phyloP scores from a whole-genome alignment of 2,113 vertebrate genomes.

The Oreochromis tanganicae region DNA sequence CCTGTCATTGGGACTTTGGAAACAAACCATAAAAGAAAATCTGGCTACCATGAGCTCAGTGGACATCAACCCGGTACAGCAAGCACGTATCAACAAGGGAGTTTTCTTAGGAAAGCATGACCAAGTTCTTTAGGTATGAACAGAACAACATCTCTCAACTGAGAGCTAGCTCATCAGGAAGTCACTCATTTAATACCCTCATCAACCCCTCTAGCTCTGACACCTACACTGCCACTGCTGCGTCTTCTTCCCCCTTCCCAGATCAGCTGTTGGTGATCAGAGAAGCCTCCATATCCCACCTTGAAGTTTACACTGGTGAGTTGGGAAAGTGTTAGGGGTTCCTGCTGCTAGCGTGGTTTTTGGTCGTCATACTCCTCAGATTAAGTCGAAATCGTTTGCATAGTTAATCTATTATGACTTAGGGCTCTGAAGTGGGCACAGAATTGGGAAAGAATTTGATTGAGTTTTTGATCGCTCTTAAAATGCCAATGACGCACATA shows the following conservation, averaged over 20 bases:
- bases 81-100: background rate
- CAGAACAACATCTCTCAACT: background rate
- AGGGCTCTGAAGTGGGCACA: background rate
- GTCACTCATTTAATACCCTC: background rate
- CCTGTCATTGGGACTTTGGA: background rate
- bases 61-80: accelerated
- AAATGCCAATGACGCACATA: background rate
- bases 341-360: background rate
- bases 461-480: background rate
- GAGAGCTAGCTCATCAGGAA: background rate
- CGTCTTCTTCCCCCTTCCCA: accelerated
- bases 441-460: background rate
- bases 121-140: background rate
- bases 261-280: background rate
- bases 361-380: background rate
- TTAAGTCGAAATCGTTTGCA: background rate
- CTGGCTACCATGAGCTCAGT: background rate
- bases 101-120: background rate
- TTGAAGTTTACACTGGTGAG: background rate
- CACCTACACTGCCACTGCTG: background rate
- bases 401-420: background rate
- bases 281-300: background rate
- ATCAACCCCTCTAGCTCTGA: background rate
- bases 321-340: background rate
- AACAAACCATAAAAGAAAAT: background rate